Evolutionary conservation across 2,797 vertebrate genomes (phyloP).

Genomic region (Gallirallus australis): DNA sequence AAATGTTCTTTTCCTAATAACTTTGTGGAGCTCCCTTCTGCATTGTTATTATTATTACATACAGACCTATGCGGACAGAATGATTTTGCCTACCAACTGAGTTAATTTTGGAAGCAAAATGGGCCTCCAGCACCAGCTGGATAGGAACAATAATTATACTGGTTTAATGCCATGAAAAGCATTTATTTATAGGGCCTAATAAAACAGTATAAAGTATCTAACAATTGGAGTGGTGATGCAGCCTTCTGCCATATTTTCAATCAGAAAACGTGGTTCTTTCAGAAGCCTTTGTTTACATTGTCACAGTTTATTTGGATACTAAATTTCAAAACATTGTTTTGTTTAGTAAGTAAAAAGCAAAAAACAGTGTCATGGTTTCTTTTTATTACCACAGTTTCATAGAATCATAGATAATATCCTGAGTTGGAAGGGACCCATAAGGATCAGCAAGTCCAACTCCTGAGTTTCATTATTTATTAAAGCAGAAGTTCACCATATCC

Average conservation of each 20-base stretch:
- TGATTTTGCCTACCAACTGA: neutral
- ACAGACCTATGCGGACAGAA: neutral
- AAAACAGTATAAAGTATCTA: neutral
- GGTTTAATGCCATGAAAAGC: neutral
- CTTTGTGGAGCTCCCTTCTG: neutral
- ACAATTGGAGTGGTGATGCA: neutral
- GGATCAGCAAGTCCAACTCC: too few species aligned
- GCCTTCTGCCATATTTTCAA: neutral
- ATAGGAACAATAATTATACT: neutral
- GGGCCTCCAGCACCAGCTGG: neutral
- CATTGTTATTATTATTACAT: neutral
- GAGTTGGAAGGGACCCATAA: too few species aligned
- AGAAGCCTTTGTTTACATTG: neutral
- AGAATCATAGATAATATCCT: too few species aligned
- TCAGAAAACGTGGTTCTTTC: neutral
- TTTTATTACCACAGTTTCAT: neutral
- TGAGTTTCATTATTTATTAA: neutral
- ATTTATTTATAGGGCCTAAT: neutral
- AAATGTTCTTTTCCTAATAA: neutral
- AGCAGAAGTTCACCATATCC: neutral
- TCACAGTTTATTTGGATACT: neutral
- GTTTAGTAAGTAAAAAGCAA: neutral
- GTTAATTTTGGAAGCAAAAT: conserved; percentile 17
- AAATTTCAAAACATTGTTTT: neutral
- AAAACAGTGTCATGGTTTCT: neutral